phyloP scores from a whole-genome alignment of 2,797 vertebrate genomes.

The Gadopsis bispinosus region DNA sequence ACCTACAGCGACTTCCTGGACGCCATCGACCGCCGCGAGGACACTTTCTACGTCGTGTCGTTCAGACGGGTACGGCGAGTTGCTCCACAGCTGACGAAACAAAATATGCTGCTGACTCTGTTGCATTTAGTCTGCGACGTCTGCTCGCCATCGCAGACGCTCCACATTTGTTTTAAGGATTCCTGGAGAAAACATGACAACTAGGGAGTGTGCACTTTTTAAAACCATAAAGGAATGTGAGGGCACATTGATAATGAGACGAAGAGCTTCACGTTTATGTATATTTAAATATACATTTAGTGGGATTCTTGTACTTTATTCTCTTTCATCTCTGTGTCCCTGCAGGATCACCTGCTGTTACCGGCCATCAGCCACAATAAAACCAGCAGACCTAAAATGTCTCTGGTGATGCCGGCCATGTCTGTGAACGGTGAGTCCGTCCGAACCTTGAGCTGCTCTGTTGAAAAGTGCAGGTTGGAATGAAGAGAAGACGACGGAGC shows the following conservation, averaged over 20 bases:
- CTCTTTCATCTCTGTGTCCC: not conserved
- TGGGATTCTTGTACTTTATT: not conserved
- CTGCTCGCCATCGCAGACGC: too few species aligned
- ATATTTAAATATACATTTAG: too few species aligned
- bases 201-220: too few species aligned
- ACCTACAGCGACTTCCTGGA: slow-evolving; percentile 92
- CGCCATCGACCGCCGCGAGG: slow-evolving; percentile 91
- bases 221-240: too few species aligned
- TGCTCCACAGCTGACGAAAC: too few species aligned
- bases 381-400: slow-evolving; percentile 92
- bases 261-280: too few species aligned
- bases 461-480: not conserved
- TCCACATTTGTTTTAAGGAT: too few species aligned
- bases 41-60: slow-evolving; percentile 94
- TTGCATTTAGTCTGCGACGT: too few species aligned
- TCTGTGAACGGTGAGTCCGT: slow-evolving; percentile 84
- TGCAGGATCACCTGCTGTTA: slow-evolving; percentile 80
- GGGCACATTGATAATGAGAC: too few species aligned
- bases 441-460: not conserved
- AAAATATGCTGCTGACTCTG: too few species aligned
- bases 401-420: slow-evolving; percentile 95
- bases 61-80: slow-evolving; percentile 88
- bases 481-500: too few species aligned
- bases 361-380: slow-evolving; percentile 84
- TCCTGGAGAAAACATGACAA: too few species aligned